A percentile compares a stretch with the other conserved stretches of the same genome.
phyloP scores from a whole-genome alignment of 37 sponge, comb jelly and placozoan species.

The Aphrocallistes beatrix region DNA sequence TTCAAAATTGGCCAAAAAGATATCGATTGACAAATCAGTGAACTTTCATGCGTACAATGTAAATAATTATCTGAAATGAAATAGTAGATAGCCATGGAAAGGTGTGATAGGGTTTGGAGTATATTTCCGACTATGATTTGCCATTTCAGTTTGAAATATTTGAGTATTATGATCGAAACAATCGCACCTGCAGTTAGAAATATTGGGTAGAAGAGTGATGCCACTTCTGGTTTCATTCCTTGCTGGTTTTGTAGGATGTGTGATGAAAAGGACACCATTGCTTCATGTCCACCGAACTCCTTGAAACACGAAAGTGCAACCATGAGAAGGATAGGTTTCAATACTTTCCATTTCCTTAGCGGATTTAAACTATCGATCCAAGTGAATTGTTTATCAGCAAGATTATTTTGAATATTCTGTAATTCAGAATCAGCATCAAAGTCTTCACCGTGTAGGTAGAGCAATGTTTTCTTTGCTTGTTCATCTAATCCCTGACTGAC shows the following conservation, averaged over 20 bases:
- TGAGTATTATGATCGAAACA: not conserved
- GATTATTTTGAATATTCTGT: no score
- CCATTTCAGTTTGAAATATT: not conserved
- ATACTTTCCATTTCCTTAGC: not conserved
- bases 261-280: not conserved
- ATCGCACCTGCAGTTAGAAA: not conserved
- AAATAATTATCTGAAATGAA: not conserved
- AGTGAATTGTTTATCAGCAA: not conserved
- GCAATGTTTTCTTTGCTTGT: not conserved
- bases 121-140: not conserved
- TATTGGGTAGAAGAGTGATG: constrained; percentile 16
- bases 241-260: not conserved
- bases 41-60: not conserved
- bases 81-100: not conserved
- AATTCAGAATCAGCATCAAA: constrained; percentile 9
- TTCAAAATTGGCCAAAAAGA: not conserved
- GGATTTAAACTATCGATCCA: not conserved
- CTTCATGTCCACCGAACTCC: constrained; percentile 13
- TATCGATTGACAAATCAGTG: not conserved
- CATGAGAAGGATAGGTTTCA: not conserved
- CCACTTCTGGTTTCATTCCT: not conserved
- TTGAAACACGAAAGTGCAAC: not conserved
- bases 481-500: not conserved
- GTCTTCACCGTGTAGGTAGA: not conserved
- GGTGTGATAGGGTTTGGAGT: not conserved